A percentile compares a stretch with the other conserved stretches of the same genome.
Evolutionary conservation across 2,888 invertebrate species (phyloP).

Genomic region (Geophilus truncorum): DNA sequence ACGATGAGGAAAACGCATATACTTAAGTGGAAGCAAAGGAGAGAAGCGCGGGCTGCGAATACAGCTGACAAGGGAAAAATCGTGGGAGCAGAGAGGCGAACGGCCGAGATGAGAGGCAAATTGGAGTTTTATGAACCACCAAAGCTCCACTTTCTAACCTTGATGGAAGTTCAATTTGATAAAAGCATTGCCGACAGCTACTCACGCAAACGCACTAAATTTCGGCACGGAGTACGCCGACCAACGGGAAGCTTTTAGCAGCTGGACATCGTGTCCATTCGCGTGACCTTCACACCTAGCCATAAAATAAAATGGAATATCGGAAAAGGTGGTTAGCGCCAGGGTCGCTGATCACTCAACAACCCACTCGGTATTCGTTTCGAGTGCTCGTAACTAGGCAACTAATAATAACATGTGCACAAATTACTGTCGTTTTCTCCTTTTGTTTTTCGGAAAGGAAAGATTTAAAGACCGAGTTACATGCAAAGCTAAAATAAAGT

Average conservation of each 20-base stretch:
- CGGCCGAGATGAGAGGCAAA: slow-evolving; percentile 4
- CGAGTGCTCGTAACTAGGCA: neutral
- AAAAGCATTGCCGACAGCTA: slow-evolving; percentile 16
- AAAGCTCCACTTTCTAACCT: slow-evolving; percentile 6
- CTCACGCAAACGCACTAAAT: slow-evolving; percentile 16
- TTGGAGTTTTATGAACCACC: slow-evolving; percentile 20
- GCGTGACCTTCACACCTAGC: slow-evolving; percentile 15
- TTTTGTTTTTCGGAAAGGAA: neutral
- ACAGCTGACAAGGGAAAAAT: neutral
- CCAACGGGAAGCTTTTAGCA: neutral
- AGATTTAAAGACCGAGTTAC: neutral
- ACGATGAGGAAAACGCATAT: neutral
- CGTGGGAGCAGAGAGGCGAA: neutral
- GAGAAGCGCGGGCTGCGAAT: neutral
- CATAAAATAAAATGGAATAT: slow-evolving; percentile 11
- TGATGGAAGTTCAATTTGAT: slow-evolving; percentile 20
- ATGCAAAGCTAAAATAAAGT: too few relatives aligned
- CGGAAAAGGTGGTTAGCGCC: neutral
- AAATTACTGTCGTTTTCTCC: neutral
- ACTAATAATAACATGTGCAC: neutral
- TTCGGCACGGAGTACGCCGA: neutral
- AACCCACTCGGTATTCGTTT: neutral
- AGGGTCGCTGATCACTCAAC: neutral
- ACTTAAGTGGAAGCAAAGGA: neutral
- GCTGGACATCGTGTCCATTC: slow-evolving; percentile 20